Conservation (phyloP, 1,140 invertebrate species). For the Episyrphus balteatus region DNA sequence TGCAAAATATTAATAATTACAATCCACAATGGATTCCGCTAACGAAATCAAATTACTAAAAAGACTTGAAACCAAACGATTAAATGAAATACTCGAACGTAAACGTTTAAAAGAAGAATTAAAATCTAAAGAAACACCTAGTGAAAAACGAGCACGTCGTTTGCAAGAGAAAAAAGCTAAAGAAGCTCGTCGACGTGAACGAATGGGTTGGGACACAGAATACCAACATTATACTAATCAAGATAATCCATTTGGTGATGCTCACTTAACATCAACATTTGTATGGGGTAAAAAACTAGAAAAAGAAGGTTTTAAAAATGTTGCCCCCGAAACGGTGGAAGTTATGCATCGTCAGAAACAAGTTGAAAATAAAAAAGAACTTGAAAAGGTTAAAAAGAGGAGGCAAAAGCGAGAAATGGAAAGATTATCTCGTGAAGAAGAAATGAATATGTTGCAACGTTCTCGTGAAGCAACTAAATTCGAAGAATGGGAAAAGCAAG, state of each 20-base stretch:
- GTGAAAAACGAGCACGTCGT: constrained; percentile 82
- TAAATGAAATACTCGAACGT: constrained; percentile 52
- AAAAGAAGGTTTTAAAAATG: constrained; percentile 78
- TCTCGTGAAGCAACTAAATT: constrained; percentile 92
- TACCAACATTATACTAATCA: constrained; percentile 94
- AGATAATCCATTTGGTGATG: constrained; percentile 98
- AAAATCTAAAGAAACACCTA: constrained; percentile 88
- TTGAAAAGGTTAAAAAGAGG: constrained; percentile 88
- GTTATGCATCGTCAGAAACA: constrained; percentile 74
- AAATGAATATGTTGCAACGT: constrained; percentile 75
- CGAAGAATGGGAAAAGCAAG: constrained; percentile 87
- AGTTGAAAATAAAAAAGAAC: constrained; percentile 78
- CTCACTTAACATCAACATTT: constrained; percentile 83
- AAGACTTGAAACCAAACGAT: constrained; percentile 58
- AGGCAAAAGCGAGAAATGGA: constrained; percentile 82
- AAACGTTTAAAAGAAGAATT: constrained; percentile 67
- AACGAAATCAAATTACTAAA: constrained; percentile 49
- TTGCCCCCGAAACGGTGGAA: constrained; percentile 75
- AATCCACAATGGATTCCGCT: too few relatives aligned
- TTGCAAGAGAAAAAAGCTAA: constrained; percentile 86
- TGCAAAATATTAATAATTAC: too few relatives aligned
- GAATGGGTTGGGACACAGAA: constrained; percentile 95
- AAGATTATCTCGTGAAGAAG: constrained; percentile 78
- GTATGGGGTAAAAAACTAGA: constrained; percentile 95
- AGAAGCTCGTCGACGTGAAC: constrained; percentile 72